phyloP scores from a whole-genome alignment of 2,888 invertebrate genomes.

The Drosophila meridionalis region DNA sequence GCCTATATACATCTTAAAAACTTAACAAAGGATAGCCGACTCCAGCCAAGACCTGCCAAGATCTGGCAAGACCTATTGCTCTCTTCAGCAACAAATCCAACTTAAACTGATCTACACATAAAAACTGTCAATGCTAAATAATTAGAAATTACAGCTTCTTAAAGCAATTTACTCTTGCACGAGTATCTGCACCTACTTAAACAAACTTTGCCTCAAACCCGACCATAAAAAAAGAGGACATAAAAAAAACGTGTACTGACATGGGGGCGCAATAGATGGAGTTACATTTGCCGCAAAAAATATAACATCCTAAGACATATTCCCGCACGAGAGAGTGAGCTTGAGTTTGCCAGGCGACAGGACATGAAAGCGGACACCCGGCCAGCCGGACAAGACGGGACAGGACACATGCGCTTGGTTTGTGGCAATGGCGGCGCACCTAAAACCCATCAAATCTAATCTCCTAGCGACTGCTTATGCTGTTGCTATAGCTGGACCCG shows the following conservation, averaged over 20 bases:
- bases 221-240: slow-evolving; percentile 23
- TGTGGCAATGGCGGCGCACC: slow-evolving; percentile 55
- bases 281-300: slow-evolving; percentile 33
- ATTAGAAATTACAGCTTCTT: neutral
- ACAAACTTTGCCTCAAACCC: neutral
- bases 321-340: slow-evolving; percentile 46
- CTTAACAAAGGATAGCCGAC: neutral
- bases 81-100: neutral
- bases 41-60: neutral
- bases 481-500: slow-evolving; percentile 27
- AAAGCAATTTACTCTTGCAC: neutral
- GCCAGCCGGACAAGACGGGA: neutral
- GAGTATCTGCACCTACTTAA: neutral
- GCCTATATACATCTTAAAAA: neutral
- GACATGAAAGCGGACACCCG: slow-evolving; percentile 34
- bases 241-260: slow-evolving; percentile 20
- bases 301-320: slow-evolving; percentile 67
- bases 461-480: slow-evolving; percentile 71
- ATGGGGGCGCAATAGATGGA: slow-evolving; percentile 25
- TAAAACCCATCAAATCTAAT: slow-evolving; percentile 79
- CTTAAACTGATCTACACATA: neutral
- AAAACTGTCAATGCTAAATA: neutral
- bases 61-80: neutral
- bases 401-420: slow-evolving; percentile 55
- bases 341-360: slow-evolving; percentile 38